Evolutionary conservation across 1,140 invertebrate genomes (phyloP), one percentile per base, ranked within the genome.

Genomic region (Holotrichia oblita): DNA sequence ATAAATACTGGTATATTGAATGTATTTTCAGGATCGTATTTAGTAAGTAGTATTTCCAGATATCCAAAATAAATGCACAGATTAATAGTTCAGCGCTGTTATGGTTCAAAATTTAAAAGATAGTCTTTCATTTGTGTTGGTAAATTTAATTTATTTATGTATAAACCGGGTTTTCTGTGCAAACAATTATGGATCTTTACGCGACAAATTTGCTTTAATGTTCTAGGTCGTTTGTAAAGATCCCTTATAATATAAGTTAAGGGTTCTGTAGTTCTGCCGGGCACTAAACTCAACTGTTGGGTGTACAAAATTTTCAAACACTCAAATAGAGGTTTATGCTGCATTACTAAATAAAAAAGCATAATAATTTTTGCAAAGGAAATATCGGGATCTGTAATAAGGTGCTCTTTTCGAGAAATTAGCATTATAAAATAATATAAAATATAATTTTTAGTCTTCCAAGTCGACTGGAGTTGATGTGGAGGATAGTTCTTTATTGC

Each of bases 301-400:
- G 91, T 92, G 83, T 91, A 89, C 80, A 93, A 86, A 27, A 89
- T 88, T 80, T 89, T 90, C 27, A 93, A 87, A 83, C 91, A 92
- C 81, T 89, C 88, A 82, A 91, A 93, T 40, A 93, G 86, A 41
- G 90, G 89, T 81, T 88, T 88, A 83, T 93, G 92, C 79, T 92
- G 88, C 92, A 93, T 94, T 40, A 91, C 89, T 48, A 90, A 87
- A 84, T 92, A 92, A 84, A 93, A 93, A 6, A 94, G 87, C 86
- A 89, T 88, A 40, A 93, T 90, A 27, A 94, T 89, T 73, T 91
- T 89, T 9, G 90, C 89, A 85, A 92, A 93, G 44, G 88, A 88
- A 80, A 90, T 87, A 48, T 91, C 87, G 4, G 90, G 89, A 85
- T 93, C 92, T 42, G 90, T 88, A 44, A 93, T 87, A 77, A 93